A percentile compares a stretch with the other conserved stretches of the same genome.
These are phyloP conservation scores for Archaeoteleia sp. DNA, from an alignment of 2,888 invertebrate species.

Conservation along the genomic window DNA sequence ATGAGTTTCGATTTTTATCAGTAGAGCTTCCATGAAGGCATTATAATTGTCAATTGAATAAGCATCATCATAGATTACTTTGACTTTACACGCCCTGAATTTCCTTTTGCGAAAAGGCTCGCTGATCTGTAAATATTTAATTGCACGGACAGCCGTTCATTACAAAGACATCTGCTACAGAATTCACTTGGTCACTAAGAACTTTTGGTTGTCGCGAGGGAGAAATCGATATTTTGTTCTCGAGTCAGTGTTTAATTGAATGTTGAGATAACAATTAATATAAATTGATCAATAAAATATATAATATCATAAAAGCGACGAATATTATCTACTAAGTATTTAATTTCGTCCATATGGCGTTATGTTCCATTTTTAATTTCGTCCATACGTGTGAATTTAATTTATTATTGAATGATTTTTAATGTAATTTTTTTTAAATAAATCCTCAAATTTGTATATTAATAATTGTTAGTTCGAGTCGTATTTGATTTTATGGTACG, in stretches of 20 bases:
- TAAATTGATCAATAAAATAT: no score
- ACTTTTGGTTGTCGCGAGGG: conserved; percentile 8
- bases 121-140: conserved; percentile 62
- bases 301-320: no score
- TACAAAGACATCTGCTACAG: conserved; percentile 25
- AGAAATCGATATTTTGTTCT: conserved; percentile 9
- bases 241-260: conserved; percentile 4
- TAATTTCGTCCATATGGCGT: no score
- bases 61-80: conserved; percentile 22
- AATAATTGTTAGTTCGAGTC: no score
- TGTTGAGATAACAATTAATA: not conserved
- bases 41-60: conserved; percentile 4
- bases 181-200: conserved; percentile 30
- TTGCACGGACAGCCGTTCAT: conserved; percentile 49
- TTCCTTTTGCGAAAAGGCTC: conserved; percentile 57
- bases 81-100: conserved; percentile 61
- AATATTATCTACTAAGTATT: no score
- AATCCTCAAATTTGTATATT: no score
- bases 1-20: not conserved
- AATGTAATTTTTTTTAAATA: no score
- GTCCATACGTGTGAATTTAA: no score
- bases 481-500: no score
- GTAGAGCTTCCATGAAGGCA: not conserved
- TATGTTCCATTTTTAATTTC: no score
- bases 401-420: no score